Conservation (phyloP, 2,797 vertebrate species). For the Monodelphis domestica region DNA sequence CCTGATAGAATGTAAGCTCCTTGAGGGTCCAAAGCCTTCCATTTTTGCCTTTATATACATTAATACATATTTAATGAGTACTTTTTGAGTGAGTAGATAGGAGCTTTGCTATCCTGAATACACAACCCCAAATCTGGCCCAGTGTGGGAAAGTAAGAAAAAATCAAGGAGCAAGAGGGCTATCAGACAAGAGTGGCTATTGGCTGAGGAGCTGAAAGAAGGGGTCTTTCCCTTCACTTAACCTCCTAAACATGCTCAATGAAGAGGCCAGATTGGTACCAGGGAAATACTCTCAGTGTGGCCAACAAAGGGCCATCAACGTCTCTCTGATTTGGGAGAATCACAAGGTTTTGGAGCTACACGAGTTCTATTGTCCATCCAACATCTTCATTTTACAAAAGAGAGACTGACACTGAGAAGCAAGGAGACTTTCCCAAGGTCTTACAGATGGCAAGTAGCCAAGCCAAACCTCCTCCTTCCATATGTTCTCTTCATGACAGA, state of each 20-base stretch:
- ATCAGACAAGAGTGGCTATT: neutral
- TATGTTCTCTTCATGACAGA: too few species aligned
- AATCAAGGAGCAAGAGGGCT: neutral
- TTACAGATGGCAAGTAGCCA: neutral
- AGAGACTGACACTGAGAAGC: neutral
- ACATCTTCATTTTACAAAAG: neutral
- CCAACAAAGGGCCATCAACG: neutral
- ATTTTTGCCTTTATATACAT: neutral
- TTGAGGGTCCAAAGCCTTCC: neutral
- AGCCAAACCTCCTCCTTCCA: too few species aligned
- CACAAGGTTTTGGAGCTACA: neutral
- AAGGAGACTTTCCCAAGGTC: neutral
- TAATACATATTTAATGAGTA: neutral
- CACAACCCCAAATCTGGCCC: neutral
- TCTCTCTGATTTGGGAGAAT: neutral
- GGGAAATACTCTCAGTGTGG: neutral
- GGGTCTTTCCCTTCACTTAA: neutral
- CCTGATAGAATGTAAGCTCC: neutral
- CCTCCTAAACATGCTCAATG: neutral
- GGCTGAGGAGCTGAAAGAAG: neutral
- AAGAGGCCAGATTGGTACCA: neutral
- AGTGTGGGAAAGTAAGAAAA: neutral
- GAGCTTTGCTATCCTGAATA: neutral
- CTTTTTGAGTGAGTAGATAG: neutral
- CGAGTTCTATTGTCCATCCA: neutral